Conservation (phyloP, 2,888 invertebrate species). For the Drosophila macrospina region DNA sequence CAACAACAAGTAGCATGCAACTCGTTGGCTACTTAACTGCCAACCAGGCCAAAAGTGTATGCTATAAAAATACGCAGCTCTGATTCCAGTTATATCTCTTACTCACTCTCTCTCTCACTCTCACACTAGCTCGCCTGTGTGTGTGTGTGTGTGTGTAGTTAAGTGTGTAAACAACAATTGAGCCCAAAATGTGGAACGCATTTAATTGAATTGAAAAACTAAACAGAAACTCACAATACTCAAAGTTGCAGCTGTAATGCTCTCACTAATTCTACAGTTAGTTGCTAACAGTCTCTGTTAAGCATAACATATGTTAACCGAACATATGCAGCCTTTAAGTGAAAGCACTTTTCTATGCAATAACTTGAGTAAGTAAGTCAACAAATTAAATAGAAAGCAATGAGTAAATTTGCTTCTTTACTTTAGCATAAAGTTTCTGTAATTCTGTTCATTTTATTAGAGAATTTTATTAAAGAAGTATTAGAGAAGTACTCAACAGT, state of each 20-base stretch:
- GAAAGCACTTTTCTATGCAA: no score
- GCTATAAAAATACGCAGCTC: slow-evolving; percentile 61
- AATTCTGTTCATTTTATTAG: no score
- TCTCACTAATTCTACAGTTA: slow-evolving; percentile 20
- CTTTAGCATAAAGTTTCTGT: no score
- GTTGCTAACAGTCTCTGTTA: background rate
- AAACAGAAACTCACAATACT: slow-evolving; percentile 40
- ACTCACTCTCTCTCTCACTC: background rate
- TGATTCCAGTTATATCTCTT: slow-evolving; percentile 9
- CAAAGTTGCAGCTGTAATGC: slow-evolving; percentile 38
- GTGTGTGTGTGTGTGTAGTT: slow-evolving; percentile 26
- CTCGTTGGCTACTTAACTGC: slow-evolving; percentile 73
- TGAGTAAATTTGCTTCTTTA: no score
- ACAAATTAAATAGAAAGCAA: no score
- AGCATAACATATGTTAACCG: background rate
- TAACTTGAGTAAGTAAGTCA: no score
- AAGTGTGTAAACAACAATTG: slow-evolving; percentile 64
- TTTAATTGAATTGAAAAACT: slow-evolving; percentile 77
- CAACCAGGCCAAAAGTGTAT: slow-evolving; percentile 55
- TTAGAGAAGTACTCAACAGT: no score
- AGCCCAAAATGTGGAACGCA: slow-evolving; percentile 61
- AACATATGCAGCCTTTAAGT: no score
- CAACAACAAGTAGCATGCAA: slow-evolving; percentile 37
- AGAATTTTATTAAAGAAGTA: no score
- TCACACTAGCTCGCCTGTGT: background rate